These are phyloP conservation scores for Griposia aprilina DNA, from an alignment of 2,888 invertebrate genomes.

Conservation along the genomic window DNA sequence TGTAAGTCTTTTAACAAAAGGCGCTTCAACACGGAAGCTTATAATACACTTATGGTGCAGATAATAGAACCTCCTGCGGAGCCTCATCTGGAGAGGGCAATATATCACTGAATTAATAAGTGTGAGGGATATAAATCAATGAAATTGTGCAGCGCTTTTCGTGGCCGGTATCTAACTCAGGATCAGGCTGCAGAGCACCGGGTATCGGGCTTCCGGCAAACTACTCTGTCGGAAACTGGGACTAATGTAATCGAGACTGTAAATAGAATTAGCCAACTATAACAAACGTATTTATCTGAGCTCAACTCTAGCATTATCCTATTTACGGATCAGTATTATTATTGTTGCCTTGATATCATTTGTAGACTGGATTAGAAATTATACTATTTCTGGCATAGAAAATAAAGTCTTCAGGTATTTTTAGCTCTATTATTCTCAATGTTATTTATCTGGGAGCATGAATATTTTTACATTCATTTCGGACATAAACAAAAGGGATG, in stretches of 20 bases:
- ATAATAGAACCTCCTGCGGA: slow-evolving; percentile 43
- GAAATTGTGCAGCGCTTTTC: slow-evolving; percentile 52
- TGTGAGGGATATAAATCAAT: slow-evolving; percentile 67
- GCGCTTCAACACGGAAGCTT: slow-evolving; percentile 23
- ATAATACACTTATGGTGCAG: slow-evolving; percentile 29
- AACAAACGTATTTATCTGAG: slow-evolving; percentile 31
- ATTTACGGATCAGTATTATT: slow-evolving; percentile 10
- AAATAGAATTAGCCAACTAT: slow-evolving; percentile 37
- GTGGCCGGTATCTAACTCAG: slow-evolving; percentile 22
- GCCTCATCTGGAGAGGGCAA: slow-evolving; percentile 56
- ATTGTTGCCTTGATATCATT: neutral
- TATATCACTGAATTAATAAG: slow-evolving; percentile 68
- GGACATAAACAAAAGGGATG: slow-evolving; percentile 21
- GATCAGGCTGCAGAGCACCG: slow-evolving; percentile 27
- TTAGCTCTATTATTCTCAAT: neutral
- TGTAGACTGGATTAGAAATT: neutral
- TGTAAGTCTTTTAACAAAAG: slow-evolving; percentile 46
- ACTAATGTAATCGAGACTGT: slow-evolving; percentile 35
- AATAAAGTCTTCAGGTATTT: slow-evolving; percentile 8
- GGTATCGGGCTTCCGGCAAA: slow-evolving; percentile 30
- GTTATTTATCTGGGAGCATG: slow-evolving; percentile 10
- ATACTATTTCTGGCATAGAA: neutral
- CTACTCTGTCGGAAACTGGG: slow-evolving; percentile 18
- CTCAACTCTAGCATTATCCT: slow-evolving; percentile 21
- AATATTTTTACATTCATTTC: slow-evolving; percentile 31